phyloP scores from a whole-genome alignment of 2,888 invertebrate genomes.

The Xanthorhoe designata region DNA sequence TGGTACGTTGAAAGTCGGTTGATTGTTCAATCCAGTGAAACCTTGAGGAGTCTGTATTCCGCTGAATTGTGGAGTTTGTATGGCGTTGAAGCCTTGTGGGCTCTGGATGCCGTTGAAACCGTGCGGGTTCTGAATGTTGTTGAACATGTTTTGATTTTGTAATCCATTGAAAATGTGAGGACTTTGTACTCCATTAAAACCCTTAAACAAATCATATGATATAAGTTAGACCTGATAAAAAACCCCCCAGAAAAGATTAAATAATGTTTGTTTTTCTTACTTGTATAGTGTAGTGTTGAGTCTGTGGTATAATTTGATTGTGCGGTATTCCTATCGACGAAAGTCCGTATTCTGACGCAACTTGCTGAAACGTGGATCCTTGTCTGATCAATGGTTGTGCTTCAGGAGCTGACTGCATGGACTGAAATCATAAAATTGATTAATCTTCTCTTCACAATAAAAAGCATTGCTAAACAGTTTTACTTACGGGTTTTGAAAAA shows the following conservation, averaged over 20 bases:
- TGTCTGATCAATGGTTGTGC: slow-evolving; percentile 71
- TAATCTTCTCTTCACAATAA: background rate
- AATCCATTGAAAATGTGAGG: slow-evolving; percentile 22
- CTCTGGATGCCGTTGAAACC: slow-evolving; percentile 17
- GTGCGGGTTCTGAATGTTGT: slow-evolving; percentile 13
- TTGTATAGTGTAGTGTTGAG: slow-evolving; percentile 70
- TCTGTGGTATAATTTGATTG: slow-evolving; percentile 65
- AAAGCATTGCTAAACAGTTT: background rate
- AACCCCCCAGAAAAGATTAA: background rate
- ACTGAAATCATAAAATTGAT: slow-evolving; percentile 37
- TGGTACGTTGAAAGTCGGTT: slow-evolving; percentile 57
- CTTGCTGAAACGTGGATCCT: slow-evolving; percentile 69
- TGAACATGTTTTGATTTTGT: slow-evolving; percentile 16
- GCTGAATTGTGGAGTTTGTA: slow-evolving; percentile 30
- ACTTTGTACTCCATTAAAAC: slow-evolving; percentile 23
- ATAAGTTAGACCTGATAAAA: background rate
- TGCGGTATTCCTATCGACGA: slow-evolving; percentile 74
- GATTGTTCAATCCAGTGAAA: slow-evolving; percentile 38
- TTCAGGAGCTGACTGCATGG: slow-evolving; percentile 68
- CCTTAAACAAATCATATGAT: slow-evolving; percentile 7
- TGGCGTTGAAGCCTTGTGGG: slow-evolving; percentile 23
- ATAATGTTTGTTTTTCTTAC: slow-evolving; percentile 45
- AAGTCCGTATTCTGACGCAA: slow-evolving; percentile 73
- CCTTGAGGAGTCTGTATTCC: slow-evolving; percentile 49
- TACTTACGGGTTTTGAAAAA: slow-evolving; percentile 73